A percentile compares a stretch with the other conserved stretches of the same genome.
These are phyloP conservation scores for Phortica variegata DNA, from an alignment of 1,140 invertebrate species.

Conservation along the genomic window DNA sequence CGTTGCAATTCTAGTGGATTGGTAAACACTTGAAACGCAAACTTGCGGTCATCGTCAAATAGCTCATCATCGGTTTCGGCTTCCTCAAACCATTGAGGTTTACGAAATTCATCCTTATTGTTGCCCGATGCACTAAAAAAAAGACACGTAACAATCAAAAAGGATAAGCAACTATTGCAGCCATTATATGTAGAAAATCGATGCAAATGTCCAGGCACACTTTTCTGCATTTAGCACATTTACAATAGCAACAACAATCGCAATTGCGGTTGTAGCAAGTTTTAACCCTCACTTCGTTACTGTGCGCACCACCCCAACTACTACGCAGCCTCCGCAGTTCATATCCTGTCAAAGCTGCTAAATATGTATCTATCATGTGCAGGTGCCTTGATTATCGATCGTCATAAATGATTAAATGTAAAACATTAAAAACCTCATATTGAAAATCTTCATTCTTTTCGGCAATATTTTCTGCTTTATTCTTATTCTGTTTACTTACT, in stretches of 20 bases:
- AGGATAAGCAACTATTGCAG: background rate
- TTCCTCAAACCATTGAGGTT: constrained; percentile 55
- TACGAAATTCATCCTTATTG: constrained; percentile 52
- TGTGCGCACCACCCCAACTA: constrained; percentile 8
- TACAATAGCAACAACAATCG: too few species aligned
- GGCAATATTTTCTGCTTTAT: too few species aligned
- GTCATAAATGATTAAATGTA: constrained; percentile 5
- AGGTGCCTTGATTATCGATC: constrained; percentile 28
- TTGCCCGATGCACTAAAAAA: constrained; percentile 28
- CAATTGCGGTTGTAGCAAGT: background rate
- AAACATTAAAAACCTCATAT: too few species aligned
- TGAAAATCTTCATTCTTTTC: background rate
- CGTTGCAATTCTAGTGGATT: constrained; percentile 58
- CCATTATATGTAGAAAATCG: constrained; percentile 4
- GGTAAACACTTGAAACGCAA: constrained; percentile 57
- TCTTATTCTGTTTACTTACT: constrained; percentile 45
- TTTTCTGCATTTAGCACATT: too few species aligned
- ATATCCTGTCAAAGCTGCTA: constrained; percentile 28
- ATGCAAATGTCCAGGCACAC: background rate
- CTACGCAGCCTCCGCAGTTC: constrained; percentile 41
- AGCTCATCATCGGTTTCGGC: constrained; percentile 54
- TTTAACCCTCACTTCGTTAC: constrained; percentile 3
- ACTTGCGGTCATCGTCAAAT: constrained; percentile 54
- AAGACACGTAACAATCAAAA: background rate
- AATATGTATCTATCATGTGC: constrained; percentile 44